Base-by-base conservation (phyloP, 2,888 invertebrate species). In the Drosophila conformis region DNA sequence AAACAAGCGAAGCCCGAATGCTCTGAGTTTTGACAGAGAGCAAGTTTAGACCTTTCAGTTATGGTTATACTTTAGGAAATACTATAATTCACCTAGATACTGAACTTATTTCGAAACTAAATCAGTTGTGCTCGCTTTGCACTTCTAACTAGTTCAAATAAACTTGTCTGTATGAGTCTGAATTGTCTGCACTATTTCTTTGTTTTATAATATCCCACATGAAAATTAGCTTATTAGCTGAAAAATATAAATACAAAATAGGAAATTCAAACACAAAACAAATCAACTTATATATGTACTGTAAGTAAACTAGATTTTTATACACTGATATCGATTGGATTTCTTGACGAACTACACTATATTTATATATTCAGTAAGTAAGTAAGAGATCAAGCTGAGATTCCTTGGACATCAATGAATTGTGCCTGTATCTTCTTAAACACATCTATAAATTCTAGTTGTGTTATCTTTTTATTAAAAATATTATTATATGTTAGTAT, bases 1-100 rank as follows among this genome's bases (percentile, higher is more conserved):
- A 8, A 33, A 27, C 18, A 49, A 18, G 15, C 27, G 58, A 49
- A 35, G 38, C 40, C 25, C 15, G 35, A 33, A 54, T 77, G 61
- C 74, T 38, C 77, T 64, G 7, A 36, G n/a, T 11, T 21, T 1
- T 42, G 21, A 11, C 21, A 13, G 5, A 42, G 2, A 42, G 1
- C 11, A 2, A 11, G 21, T 2, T 40, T 21, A 6, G 5, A 5
- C 2, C 4, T 49, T 27, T 27, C 27, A 18, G 18, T 1, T 49
- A 27, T 27, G 18, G 15, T 53, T 21, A 13, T 42, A 21, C 21
- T 42, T 42, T 42, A 21, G 21, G 6, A 42, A 21, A 6, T 21
- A 3, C 6, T 7, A 1, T 46, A 7, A 46, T 21, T 46, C 7
- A 46, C 1, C 1, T 7, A 13, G 7, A 1, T 7, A 46, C 13